Conservation (phyloP, 2,888 invertebrate genomes). For the Nymphalis urticae region DNA sequence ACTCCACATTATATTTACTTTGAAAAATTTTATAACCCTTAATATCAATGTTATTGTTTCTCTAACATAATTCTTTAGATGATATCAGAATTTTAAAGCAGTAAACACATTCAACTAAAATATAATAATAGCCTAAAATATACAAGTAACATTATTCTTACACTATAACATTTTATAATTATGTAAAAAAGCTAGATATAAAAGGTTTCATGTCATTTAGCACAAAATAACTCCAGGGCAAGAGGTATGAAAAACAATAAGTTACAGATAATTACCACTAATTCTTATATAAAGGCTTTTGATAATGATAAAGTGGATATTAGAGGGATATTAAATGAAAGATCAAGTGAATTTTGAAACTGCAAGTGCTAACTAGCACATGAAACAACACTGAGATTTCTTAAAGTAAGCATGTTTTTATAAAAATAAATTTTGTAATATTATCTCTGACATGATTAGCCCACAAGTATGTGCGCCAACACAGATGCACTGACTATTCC, state of each 20-base stretch:
- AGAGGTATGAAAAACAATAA: constrained; percentile 13
- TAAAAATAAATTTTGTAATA: too few relatives aligned
- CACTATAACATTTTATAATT: constrained; percentile 60
- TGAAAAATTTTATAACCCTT: too few relatives aligned
- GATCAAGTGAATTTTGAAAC: too few relatives aligned
- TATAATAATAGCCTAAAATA: constrained; percentile 51
- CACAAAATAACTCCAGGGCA: constrained; percentile 20
- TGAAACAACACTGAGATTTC: too few relatives aligned
- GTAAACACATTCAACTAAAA: constrained; percentile 22
- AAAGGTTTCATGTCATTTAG: constrained; percentile 43
- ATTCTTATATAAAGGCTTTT: constrained; percentile 14
- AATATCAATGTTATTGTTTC: neutral
- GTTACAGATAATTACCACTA: constrained; percentile 1
- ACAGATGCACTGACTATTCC: too few relatives aligned
- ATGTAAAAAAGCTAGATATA: constrained; percentile 66
- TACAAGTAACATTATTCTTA: constrained; percentile 63
- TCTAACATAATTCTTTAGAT: neutral
- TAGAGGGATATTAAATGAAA: too few relatives aligned
- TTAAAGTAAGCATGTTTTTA: too few relatives aligned
- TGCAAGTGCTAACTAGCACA: too few relatives aligned
- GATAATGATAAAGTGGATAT: too few relatives aligned
- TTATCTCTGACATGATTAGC: too few relatives aligned
- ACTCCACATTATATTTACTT: neutral
- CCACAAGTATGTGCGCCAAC: too few relatives aligned
- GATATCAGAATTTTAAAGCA: constrained; percentile 15